A percentile compares a stretch with the other conserved stretches of the same genome.
These are phyloP conservation scores for Epizoanthus illoricatus DNA, from an alignment of 92 coral and sea anemone genomes.

Conservation along the genomic window DNA sequence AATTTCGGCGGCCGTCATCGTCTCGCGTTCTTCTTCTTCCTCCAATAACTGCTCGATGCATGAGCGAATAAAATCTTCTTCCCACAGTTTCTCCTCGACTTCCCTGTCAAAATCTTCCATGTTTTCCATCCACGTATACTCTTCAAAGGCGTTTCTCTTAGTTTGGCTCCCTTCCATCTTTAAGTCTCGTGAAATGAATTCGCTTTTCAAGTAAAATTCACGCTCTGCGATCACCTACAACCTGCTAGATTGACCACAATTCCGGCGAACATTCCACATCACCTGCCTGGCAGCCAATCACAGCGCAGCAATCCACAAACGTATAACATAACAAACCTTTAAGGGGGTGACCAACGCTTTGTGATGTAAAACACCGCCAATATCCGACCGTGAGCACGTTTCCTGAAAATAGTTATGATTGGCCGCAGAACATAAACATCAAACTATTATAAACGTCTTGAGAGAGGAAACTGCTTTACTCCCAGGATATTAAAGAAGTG, in stretches of 20 bases:
- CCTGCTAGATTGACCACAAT: constrained; percentile 74
- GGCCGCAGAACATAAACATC: neutral
- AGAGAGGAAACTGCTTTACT: neutral
- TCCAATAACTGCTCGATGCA: constrained; percentile 98
- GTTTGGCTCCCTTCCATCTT: constrained; percentile 57
- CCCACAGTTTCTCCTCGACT: constrained; percentile 80
- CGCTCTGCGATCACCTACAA: constrained; percentile 58
- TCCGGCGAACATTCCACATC: constrained; percentile 43
- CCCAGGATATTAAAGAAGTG: neutral
- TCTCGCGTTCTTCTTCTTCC: constrained; percentile 98
- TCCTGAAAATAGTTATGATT: constrained; percentile 16
- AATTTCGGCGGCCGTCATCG: constrained; percentile 89
- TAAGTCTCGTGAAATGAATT: constrained; percentile 30
- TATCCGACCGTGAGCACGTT: constrained; percentile 40
- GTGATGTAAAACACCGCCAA: constrained; percentile 69
- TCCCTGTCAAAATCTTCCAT: constrained; percentile 89
- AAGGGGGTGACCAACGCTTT: constrained; percentile 60
- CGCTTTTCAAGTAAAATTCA: constrained; percentile 40
- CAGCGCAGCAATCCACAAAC: constrained; percentile 53
- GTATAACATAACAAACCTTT: constrained; percentile 82
- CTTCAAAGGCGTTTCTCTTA: constrained; percentile 65
- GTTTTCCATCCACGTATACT: constrained; percentile 80
- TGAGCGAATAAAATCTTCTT: constrained; percentile 94
- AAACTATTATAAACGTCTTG: neutral
- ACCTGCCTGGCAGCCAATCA: constrained; percentile 87